Evolutionary conservation across 2,797 vertebrate species (phyloP), one percentile per base, ranked within the genome.

Genomic region (Schizopygopsis pylzovi): DNA sequence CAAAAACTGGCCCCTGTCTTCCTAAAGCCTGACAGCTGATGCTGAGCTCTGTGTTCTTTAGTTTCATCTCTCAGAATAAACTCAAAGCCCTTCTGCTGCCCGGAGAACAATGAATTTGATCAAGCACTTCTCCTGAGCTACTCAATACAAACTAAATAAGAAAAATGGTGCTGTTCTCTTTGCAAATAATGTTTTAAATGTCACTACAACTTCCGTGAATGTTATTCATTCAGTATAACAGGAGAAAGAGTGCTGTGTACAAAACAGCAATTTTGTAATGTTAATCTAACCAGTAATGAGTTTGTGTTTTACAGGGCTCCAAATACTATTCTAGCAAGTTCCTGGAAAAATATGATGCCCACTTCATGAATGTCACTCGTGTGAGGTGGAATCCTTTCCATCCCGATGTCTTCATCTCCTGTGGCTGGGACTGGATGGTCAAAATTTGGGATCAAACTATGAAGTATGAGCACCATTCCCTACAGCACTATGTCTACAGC

Each of bases 371-470:
- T 25, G 43, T 78, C 20, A 84, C 52, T 47, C 22, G 67, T 54
- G 81, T 82, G 68, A 71, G 68, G 49, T 82, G 81, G 81, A 82
- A 82, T 59, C 52, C 81, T 10, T 82, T 82, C 10, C 81, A 82
- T 61, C 68, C 81, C 12, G 71, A 82, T 6, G 81, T 82, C 49
- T 82, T 82, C 37, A 71, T 82, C 6, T 82, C 81, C 9, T 82
- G 49, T 3, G 52, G 81, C 9, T 82, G 67, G 49, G 81, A 82
- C 39, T 82, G 81, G 68, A 73, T 72, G 68, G 81, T 82, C 39
- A 82, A 82, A 82, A 82, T 82, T 61, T 82, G 81, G 81, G 81
- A 82, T 56, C 68, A 73, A 37, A 82, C 67, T 43, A 82, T 82
- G 41, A 72, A 59, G 81, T 82, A 72, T 59, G 81, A 82, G n/a